Base-by-base conservation (phyloP, 53 echinoderm and acorn worm species). In the Glandiceps talaboti region DNA sequence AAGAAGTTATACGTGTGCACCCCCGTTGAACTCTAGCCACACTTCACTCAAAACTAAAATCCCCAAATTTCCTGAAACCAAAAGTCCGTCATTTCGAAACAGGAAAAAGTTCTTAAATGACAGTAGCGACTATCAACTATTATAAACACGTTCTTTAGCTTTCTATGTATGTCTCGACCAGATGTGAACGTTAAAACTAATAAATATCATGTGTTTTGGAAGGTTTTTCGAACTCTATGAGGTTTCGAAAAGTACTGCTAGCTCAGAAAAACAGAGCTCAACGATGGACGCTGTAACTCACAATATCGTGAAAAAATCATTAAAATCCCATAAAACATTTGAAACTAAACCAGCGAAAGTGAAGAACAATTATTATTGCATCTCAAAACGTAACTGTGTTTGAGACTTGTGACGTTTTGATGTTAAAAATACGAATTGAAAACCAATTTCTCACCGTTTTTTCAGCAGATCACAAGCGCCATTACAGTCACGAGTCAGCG, bases 401-500 rank as follows among this genome's bases (percentile, higher is more conserved):
- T 6, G 64, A 45, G 6, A 12, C 20, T 45, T 12, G 20, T 12
- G 64, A 45, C 6, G 20, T 45, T 45, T 45, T 20, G 64, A 45
- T 6, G 64, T 12, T 20, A 45, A 45, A 45, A 45, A 45, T 45
- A 45, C 20, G 64, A 20, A 45, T 45, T 45, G 6, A 45, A 45
- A 45, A 45, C 64, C 64, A 45, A 45, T 45, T 45, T 45, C 64
- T 45, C 64, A 45, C 64, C 64, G 64, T 45, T 45, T 45, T 45
- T 45, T 45, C 64, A 45, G 64, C 64, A 45, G 64, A 45, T 45
- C 64, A 20, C 64, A 45, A 45, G 64, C 64, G 64, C 64, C 64
- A 45, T 45, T 45, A 45, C 64, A 45, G 64, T 45, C 64, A 45
- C 64, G 64, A 45, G 64, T 45, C 64, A 45, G 64, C 64, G 64